Percentiles rank a stretch among this genome's conserved stretches.
These are phyloP conservation scores for Cyphomyrus plagiostoma DNA, from an alignment of 2,113 vertebrate species.

Conservation along the genomic window DNA sequence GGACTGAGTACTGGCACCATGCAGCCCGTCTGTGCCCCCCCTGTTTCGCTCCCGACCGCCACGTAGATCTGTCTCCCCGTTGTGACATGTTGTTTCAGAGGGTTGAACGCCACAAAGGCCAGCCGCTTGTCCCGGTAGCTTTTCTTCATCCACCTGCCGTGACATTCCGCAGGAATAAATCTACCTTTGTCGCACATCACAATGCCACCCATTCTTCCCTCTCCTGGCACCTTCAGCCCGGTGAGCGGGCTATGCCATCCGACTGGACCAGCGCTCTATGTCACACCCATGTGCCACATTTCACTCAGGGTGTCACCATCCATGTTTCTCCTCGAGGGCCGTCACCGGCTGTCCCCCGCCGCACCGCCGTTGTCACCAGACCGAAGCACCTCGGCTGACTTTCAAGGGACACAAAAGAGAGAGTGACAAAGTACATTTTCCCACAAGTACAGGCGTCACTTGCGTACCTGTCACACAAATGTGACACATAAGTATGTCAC, in stretches of 20 bases:
- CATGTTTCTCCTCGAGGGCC: not conserved
- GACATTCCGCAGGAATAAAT: not conserved
- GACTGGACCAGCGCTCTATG: not conserved
- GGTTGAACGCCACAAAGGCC: not conserved
- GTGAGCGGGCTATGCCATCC: not conserved
- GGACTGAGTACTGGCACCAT: not conserved
- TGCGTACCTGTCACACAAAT: not conserved
- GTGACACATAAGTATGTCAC: not conserved
- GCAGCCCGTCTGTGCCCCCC: not conserved
- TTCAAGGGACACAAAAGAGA: not conserved
- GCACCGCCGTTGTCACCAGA: not conserved
- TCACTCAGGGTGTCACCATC: not conserved
- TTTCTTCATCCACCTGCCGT: not conserved
- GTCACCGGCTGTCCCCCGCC: not conserved
- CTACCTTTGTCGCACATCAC: not conserved
- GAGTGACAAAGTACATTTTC: not conserved
- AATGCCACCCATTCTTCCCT: not conserved
- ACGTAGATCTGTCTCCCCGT: not conserved
- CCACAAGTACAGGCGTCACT: not conserved
- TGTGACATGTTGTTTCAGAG: not conserved
- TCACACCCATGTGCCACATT: not conserved
- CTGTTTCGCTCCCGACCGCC: not conserved
- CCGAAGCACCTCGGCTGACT: not conserved
- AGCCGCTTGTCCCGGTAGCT: not conserved
- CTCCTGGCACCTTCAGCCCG: too few species aligned